Conservation (phyloP, 2,113 vertebrate genomes). For the Otis tarda region DNA sequence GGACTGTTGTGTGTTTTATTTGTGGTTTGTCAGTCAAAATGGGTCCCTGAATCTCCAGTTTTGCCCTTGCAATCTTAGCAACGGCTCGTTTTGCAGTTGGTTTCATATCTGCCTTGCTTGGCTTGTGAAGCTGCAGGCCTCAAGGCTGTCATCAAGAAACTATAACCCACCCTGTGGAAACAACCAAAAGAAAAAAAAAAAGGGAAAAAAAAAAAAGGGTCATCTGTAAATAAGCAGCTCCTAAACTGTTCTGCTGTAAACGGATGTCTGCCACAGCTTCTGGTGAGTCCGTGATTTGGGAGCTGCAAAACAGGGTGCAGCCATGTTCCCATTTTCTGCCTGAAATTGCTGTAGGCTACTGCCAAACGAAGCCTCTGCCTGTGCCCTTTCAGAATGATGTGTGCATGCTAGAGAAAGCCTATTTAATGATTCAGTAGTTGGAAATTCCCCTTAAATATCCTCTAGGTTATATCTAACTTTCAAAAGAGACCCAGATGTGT, state of each 20-base stretch:
- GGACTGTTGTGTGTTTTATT: not conserved
- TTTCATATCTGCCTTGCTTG: not conserved
- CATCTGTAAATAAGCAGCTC: not conserved
- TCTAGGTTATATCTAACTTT: not conserved
- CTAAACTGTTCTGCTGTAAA: not conserved
- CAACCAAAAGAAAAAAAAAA: not conserved
- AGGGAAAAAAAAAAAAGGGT: accelerated
- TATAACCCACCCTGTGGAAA: not conserved
- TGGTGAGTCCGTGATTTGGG: not conserved
- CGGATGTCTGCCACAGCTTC: not conserved
- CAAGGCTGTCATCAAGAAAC: not conserved
- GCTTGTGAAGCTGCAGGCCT: not conserved
- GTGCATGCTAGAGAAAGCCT: not conserved
- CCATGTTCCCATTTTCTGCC: not conserved
- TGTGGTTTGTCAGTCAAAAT: not conserved
- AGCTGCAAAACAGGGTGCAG: not conserved
- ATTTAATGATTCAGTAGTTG: not conserved
- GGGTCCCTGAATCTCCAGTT: not conserved
- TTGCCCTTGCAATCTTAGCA: not conserved
- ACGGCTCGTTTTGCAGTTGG: not conserved
- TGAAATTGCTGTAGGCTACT: not conserved
- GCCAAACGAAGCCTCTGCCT: not conserved
- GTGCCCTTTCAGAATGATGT: not conserved
- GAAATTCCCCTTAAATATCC: constrained; percentile 12
- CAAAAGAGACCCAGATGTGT: not conserved